A percentile compares a stretch with the other conserved stretches of the same genome.
Evolutionary conservation across 37 sponge, comb jelly and placozoan species (phyloP).

Genomic region (Aplysina aerophoba): DNA sequence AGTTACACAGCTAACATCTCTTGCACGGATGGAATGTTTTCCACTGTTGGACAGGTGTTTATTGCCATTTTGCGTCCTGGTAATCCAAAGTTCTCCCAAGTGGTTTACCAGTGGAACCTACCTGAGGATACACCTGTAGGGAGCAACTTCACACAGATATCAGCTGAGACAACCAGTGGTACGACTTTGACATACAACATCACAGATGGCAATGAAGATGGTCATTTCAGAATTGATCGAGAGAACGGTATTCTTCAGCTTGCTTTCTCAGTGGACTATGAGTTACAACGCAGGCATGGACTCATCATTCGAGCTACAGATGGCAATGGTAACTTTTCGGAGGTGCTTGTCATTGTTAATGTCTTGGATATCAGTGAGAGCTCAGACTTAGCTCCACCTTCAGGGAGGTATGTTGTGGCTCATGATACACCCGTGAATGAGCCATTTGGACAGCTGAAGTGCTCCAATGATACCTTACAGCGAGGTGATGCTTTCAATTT

Average conservation of each 20-base stretch:
- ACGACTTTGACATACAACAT: conserved; percentile 50
- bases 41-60: conserved; percentile 44
- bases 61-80: conserved; percentile 60
- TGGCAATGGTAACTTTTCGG: conserved; percentile 26
- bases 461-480: conserved; percentile 43
- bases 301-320: conserved; percentile 13
- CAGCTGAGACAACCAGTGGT: conserved; percentile 48
- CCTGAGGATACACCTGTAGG: conserved; percentile 43
- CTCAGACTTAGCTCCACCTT: conserved; percentile 49
- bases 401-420: conserved; percentile 40
- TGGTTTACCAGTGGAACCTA: conserved; percentile 63
- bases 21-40: conserved; percentile 48
- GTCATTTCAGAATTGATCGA: conserved; percentile 58
- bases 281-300: conserved; percentile 35
- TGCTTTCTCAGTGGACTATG: conserved; percentile 57
- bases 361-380: conserved; percentile 48
- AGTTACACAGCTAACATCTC: conserved; percentile 53
- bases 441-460: conserved; percentile 54
- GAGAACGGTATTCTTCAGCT: conserved; percentile 51
- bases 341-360: conserved; percentile 41
- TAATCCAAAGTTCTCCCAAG: conserved; percentile 57
- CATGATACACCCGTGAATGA: conserved; percentile 42
- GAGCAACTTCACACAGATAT: conserved; percentile 21
- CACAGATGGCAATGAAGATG: conserved; percentile 51
- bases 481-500: conserved; percentile 39